A percentile compares a stretch with the other conserved stretches of the same genome.
These are phyloP conservation scores for Fringilla coelebs DNA, from an alignment of 2,797 vertebrate genomes.

Conservation along the genomic window DNA sequence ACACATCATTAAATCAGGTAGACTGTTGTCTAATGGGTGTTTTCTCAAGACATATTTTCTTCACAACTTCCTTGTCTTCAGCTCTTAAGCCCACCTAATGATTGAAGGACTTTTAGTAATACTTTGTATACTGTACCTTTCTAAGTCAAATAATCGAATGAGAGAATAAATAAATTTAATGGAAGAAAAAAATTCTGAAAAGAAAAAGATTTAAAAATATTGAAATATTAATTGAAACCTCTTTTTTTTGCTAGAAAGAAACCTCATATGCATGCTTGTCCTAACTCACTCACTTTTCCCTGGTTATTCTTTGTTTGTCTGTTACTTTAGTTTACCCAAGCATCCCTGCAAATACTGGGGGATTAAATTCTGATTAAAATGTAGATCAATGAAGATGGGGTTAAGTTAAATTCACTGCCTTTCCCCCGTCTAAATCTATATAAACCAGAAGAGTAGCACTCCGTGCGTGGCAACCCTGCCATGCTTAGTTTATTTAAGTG, in stretches of 20 bases:
- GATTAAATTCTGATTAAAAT: background rate
- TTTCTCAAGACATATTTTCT: background rate
- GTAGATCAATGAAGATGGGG: background rate
- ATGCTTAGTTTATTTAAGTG: background rate
- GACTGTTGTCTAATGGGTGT: background rate
- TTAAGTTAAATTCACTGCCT: background rate
- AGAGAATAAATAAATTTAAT: background rate
- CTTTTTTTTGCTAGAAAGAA: background rate
- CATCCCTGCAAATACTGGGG: background rate
- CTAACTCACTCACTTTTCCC: background rate
- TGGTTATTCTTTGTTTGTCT: background rate
- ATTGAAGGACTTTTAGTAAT: background rate
- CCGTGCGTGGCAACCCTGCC: background rate
- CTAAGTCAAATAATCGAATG: background rate
- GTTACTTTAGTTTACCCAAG: background rate
- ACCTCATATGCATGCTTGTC: background rate
- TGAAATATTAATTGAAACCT: background rate
- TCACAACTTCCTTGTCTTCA: background rate
- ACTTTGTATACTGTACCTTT: background rate
- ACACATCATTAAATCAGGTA: constrained; percentile 1
- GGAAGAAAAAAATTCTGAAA: background rate
- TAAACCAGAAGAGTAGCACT: background rate
- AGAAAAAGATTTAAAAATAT: background rate
- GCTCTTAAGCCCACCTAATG: background rate
- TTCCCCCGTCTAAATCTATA: background rate